These are phyloP conservation scores for Cochlearius cochlearius DNA, from an alignment of 2,113 vertebrate genomes.

Conservation along the genomic window DNA sequence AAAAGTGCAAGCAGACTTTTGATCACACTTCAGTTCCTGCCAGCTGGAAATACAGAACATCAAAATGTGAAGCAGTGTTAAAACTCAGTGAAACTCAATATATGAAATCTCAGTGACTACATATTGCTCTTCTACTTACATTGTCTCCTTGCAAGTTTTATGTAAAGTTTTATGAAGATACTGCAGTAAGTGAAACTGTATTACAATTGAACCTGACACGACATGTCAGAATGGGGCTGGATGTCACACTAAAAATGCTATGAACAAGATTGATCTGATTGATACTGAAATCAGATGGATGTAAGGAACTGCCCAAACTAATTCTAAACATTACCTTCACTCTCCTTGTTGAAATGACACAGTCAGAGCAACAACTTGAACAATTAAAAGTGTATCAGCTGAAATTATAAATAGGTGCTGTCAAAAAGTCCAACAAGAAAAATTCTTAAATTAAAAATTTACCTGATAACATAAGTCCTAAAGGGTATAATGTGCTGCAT, in stretches of 20 bases:
- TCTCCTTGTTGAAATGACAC: background rate
- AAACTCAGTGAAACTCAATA: background rate
- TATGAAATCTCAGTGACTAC: background rate
- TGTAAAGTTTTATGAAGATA: background rate
- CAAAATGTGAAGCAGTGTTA: background rate
- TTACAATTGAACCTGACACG: background rate
- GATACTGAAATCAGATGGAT: background rate
- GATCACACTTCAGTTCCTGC: slow-evolving; percentile 38
- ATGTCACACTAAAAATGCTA: background rate
- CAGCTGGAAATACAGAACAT: slow-evolving; percentile 46
- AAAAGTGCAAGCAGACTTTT: slow-evolving; percentile 16
- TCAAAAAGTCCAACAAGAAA: background rate
- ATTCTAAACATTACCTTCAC: background rate
- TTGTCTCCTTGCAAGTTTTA: background rate
- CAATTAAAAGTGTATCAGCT: background rate
- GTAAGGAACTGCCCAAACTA: background rate
- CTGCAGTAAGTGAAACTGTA: background rate
- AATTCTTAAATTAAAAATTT: slow-evolving; percentile 44
- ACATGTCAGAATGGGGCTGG: background rate
- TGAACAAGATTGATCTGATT: background rate
- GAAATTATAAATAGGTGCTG: background rate
- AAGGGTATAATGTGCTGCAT: slow-evolving; percentile 99
- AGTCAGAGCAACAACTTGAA: background rate
- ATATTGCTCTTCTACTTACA: background rate
- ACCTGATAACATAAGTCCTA: slow-evolving; percentile 98